phyloP scores from a whole-genome alignment of 2,797 vertebrate genomes.

The Zenarchopterus dispar region DNA sequence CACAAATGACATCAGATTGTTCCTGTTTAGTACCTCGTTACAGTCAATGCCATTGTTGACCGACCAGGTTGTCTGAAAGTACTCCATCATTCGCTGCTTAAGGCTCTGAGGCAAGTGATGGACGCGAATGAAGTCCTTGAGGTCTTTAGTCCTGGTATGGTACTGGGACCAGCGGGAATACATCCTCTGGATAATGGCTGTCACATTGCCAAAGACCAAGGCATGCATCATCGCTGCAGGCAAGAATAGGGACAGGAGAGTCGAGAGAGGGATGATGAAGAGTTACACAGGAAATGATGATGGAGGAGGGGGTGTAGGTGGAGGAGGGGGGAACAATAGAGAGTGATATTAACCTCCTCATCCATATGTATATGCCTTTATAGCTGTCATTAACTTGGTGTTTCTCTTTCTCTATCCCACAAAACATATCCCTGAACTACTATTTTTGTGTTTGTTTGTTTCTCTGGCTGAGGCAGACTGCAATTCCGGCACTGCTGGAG shows the following conservation, averaged over 20 bases:
- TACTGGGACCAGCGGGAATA: conserved; percentile 98
- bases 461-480: no score
- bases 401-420: no score
- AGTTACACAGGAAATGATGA: conserved; percentile 2
- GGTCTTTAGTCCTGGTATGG: conserved; percentile 96
- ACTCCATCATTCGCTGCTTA: conserved; percentile 98
- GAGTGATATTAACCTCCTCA: conserved; percentile 2
- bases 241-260: conserved; percentile 16
- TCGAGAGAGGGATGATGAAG: neutral
- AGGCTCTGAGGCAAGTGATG: conserved; percentile 95
- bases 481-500: no score
- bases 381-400: no score
- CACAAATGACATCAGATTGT: neutral
- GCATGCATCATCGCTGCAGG: conserved; percentile 94
- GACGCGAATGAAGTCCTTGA: conserved; percentile 97
- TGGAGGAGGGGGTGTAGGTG: neutral
- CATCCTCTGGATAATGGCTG: conserved; percentile 98
- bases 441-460: no score
- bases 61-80: conserved; percentile 98
- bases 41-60: conserved; percentile 97
- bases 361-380: no score
- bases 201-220: conserved; percentile 97
- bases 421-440: no score
- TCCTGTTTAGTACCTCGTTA: conserved; percentile 87
- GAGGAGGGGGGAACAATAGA: conserved; percentile 6